Conservation (phyloP, 2,113 vertebrate species). For the Varanus salvator region DNA sequence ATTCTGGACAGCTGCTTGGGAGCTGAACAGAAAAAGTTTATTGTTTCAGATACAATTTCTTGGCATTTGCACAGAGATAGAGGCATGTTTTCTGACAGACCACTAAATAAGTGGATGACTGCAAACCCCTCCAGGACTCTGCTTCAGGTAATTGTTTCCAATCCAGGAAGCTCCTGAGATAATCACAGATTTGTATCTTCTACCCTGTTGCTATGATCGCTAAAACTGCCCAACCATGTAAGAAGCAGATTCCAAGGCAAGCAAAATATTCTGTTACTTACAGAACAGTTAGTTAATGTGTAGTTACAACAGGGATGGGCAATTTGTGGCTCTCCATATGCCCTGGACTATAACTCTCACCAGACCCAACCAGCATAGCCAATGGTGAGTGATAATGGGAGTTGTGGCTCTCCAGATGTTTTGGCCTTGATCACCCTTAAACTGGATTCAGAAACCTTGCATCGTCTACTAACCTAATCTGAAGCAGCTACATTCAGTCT, state of each 20-base stretch:
- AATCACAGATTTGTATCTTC: neutral
- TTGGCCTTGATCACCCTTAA: no score
- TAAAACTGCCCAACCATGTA: neutral
- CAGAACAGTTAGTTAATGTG: no score
- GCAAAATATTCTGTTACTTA: neutral
- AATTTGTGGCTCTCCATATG: no score
- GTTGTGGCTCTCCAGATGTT: no score
- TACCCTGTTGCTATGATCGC: neutral
- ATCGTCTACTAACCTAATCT: neutral
- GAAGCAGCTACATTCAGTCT: neutral
- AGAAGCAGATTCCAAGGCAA: neutral
- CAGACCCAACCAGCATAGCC: no score
- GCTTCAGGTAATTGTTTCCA: neutral
- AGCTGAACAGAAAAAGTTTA: neutral
- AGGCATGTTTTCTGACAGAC: neutral
- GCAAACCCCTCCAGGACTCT: neutral
- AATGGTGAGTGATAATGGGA: no score
- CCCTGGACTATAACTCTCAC: no score
- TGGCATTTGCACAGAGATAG: neutral
- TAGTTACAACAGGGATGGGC: no score
- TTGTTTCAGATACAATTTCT: conserved; percentile 19
- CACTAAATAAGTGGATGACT: neutral
- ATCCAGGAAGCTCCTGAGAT: neutral
- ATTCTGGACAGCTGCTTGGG: conserved; percentile 6
- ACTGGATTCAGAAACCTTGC: neutral